Percentiles rank a stretch among this genome's conserved stretches.
Conservation (phyloP, 2,113 vertebrate species). For the Erythrocercus mccallii region DNA sequence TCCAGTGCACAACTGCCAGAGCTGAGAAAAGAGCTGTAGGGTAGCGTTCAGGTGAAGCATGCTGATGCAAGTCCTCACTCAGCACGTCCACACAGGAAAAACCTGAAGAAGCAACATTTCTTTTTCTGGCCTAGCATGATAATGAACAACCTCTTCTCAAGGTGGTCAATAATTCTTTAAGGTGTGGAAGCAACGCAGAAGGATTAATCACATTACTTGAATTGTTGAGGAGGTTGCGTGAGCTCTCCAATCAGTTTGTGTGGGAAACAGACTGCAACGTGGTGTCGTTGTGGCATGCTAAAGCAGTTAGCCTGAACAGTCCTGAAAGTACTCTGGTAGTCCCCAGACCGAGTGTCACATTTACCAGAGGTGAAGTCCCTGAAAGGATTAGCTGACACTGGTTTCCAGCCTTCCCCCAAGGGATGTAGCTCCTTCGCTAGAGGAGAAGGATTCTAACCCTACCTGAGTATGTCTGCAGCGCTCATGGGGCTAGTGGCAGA, state of each 20-base stretch:
- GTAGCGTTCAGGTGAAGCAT: background rate
- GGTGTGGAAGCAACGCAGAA: background rate
- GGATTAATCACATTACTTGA: background rate
- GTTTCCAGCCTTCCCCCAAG: constrained; percentile 4
- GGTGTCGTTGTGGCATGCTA: background rate
- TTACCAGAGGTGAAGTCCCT: constrained; percentile 39
- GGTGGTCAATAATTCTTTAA: background rate
- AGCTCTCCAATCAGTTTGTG: constrained; percentile 15
- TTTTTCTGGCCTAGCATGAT: background rate
- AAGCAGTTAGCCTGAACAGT: constrained; percentile 29
- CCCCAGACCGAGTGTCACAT: constrained; percentile 18
- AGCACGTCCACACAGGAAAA: background rate
- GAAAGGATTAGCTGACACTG: constrained; percentile 38
- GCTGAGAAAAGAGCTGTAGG: background rate
- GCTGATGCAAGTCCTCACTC: background rate
- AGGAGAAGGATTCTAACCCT: constrained; percentile 25
- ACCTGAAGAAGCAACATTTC: background rate
- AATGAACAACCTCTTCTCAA: background rate
- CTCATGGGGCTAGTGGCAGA: background rate
- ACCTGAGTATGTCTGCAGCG: background rate
- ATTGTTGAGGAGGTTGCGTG: background rate
- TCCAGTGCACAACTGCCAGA: background rate
- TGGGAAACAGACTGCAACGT: background rate
- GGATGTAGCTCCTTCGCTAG: constrained; percentile 1
- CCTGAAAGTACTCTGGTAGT: constrained; percentile 5